Evolutionary conservation across 2,888 invertebrate genomes (phyloP).

Genomic region (Drosophila limbata): DNA sequence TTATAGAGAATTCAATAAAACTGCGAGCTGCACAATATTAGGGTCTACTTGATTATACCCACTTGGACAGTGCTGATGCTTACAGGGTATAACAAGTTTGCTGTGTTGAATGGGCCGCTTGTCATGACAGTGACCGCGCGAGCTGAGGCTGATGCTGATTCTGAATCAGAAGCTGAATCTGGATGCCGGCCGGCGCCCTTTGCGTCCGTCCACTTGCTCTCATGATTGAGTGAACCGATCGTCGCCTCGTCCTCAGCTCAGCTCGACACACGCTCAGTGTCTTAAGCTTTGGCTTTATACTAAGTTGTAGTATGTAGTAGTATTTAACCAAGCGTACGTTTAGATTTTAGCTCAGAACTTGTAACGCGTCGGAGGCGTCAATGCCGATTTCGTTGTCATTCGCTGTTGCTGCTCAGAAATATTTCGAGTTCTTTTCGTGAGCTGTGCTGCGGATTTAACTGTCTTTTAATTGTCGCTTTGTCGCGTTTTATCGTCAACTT

Average conservation of each 20-base stretch:
- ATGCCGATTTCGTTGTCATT: no score
- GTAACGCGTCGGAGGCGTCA: slow-evolving; percentile 62
- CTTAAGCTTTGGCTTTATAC: slow-evolving; percentile 32
- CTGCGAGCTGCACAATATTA: background rate
- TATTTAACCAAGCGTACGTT: slow-evolving; percentile 77
- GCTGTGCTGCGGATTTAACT: slow-evolving; percentile 32
- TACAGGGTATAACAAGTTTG: slow-evolving; percentile 57
- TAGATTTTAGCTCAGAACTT: slow-evolving; percentile 78
- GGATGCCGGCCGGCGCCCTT: slow-evolving; percentile 19
- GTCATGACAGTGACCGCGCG: slow-evolving; percentile 53
- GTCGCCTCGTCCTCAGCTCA: slow-evolving; percentile 25
- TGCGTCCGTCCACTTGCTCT: slow-evolving; percentile 6
- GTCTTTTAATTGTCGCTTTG: slow-evolving; percentile 43
- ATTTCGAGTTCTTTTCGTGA: slow-evolving; percentile 44
- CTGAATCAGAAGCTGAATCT: background rate
- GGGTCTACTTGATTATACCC: slow-evolving; percentile 4
- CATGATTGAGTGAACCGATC: slow-evolving; percentile 8
- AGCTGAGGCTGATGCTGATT: slow-evolving; percentile 11
- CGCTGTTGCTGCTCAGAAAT: slow-evolving; percentile 39
- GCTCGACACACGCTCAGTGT: slow-evolving; percentile 18
- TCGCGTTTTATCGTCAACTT: slow-evolving; percentile 29
- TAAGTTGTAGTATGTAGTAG: slow-evolving; percentile 22
- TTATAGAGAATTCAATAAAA: no score
- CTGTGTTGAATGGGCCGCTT: slow-evolving; percentile 47
- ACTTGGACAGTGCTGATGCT: background rate